These are phyloP conservation scores for Prolemur simus DNA, from an alignment of 2,113 vertebrate species.

Conservation along the genomic window DNA sequence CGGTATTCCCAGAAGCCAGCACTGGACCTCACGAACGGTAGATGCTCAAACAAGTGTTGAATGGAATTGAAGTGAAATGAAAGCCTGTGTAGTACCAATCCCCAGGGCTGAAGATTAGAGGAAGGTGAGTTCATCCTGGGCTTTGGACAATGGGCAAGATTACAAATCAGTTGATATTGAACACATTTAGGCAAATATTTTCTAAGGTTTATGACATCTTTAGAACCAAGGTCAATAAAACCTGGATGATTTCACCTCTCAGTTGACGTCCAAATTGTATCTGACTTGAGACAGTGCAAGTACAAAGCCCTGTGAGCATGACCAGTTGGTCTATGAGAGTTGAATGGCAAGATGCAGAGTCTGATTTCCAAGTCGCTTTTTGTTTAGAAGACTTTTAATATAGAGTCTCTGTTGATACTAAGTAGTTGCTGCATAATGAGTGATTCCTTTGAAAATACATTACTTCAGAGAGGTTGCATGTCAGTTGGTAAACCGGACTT, in stretches of 20 bases:
- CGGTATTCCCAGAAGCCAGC: not conserved
- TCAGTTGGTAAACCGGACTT: too few species aligned
- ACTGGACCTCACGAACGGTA: not conserved
- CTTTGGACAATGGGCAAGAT: not conserved
- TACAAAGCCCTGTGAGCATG: not conserved
- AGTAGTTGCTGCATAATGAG: not conserved
- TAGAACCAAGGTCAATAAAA: not conserved
- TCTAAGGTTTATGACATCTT: not conserved
- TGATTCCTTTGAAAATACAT: not conserved
- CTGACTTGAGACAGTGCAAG: not conserved
- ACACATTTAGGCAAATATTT: not conserved
- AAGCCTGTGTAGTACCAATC: not conserved
- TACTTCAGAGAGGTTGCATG: not conserved
- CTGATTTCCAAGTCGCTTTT: not conserved
- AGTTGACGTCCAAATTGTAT: not conserved
- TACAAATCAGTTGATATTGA: not conserved
- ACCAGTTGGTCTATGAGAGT: not conserved
- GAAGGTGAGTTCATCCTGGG: not conserved
- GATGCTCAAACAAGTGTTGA: not conserved
- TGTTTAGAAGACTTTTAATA: not conserved
- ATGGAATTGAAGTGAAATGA: not conserved
- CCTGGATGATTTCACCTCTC: not conserved
- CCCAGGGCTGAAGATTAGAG: not conserved
- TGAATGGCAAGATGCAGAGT: not conserved
- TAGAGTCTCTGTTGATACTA: not conserved